Base-by-base conservation (phyloP, 2,113 vertebrate genomes). In the Myodes glareolus region DNA sequence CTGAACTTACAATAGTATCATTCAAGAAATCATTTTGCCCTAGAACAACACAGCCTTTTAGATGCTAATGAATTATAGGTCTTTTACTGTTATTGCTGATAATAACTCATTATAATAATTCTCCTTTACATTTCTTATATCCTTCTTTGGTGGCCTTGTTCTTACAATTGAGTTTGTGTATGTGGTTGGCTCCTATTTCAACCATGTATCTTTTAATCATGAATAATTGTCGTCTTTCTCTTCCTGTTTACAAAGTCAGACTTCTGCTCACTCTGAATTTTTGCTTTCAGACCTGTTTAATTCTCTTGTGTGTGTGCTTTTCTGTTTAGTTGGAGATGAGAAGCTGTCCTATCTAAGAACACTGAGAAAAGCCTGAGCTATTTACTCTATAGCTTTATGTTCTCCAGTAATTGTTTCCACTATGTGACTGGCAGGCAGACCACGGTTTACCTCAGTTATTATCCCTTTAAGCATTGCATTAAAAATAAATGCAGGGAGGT, bases 331-430 rank as follows among this genome's bases (percentile, higher is more conserved):
- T 84, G 39, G 7, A 10, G 21, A 29, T 70, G 73, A 80, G 21
- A 95, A 50, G 2, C 68, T 5, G 86, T 23, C 10, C 13, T 11
- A 88, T 91, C 33, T 93, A 88, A 93, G 50, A 73, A 88, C 25
- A 27, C 11, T 68, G 61, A 77, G 21, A n/a, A 27, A 78, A 55
- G 50, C n/a, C 6, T 73, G 3, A 55, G 55, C 39, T 91, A 29
- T 78, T 93, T 58, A 72, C 27, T 14, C 7, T 82, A 7, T 67
- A 73, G 36, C 27, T 91, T 96, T 78, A 85, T 88, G 63, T 75
- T 94, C 80, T 87, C 72, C 39, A 95, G 33, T 50, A 88, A 93
- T 85, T 84, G 23, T 52, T 78, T 84, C 33, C 70, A 72, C 33
- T n/a, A 55, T 88, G 45, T 70, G 31, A 25, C 61, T 67, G 1